Base-by-base conservation (phyloP, 30 jellyfish, hydroid and myxozoan species). In the Haliclystus octoradiatus region DNA sequence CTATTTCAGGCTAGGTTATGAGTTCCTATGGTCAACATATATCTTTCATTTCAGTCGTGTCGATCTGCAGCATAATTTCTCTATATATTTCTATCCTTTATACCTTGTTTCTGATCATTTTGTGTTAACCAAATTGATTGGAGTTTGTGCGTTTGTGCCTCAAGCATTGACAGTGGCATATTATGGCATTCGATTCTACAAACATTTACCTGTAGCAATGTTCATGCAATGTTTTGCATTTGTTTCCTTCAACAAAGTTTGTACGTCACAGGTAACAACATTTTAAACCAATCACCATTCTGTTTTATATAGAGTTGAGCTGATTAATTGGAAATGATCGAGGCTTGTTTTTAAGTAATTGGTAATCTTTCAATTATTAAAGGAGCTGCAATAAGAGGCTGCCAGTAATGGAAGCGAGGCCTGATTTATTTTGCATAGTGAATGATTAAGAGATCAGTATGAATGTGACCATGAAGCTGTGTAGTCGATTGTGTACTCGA, bases 191-290 rank as follows among this genome's bases (percentile, higher is more conserved):
- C 62, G 50, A 33, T 89, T 57, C 62, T 82, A 72, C 63, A 26
- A 51, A 19, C 40, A 40, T 23, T 74, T 77, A 3, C 81, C 95
- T 22, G 70, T 89, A 31, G 98, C 94, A 2, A 72, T 87, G 24
- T 89, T 89, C 62, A 66, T 89, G 64, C 98, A 89, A 51, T 73
- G 84, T 0, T 89, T 89, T 77, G 98, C 98, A 68, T 89, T 89
- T 80, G 98, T 89, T 25, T 49, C 98, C 19, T 89, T 89, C 72
- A 89, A 89, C 71, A 89, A 89, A 81, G 98, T 89, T 52, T 89
- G 98, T 78, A 89, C 98, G 29, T 89, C 98, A 49, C 98, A 89
- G 93, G 98, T 89, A 49, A 33, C n/a, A n/a, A n/a, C n/a, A n/a
- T n/a, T n/a, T n/a, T n/a, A n/a, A n/a, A n/a, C n/a, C n/a, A n/a